Base-by-base conservation (phyloP, 2,888 invertebrate species). In the Pheosia gnoma region DNA sequence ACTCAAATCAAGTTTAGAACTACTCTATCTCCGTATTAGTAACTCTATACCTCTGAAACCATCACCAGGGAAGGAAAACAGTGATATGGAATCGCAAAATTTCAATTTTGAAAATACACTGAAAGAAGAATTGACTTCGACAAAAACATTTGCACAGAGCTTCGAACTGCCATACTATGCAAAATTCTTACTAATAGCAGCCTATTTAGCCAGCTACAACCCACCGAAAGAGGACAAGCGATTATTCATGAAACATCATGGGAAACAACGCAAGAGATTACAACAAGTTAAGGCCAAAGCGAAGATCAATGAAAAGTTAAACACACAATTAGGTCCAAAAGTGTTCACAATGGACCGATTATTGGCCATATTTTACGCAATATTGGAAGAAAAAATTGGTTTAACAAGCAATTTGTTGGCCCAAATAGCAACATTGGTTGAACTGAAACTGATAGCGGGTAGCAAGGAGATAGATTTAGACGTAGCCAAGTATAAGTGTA, bases 171-270 rank as follows among this genome's bases (percentile, higher is more conserved):
- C 98, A 0, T 98, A 95, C 82, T 98, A 98, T 87, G 97, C 98
- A 0, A 98, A 98, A 87, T 98, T 95, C 85, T 93, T 99, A 47
- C 91, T 99, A 4, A 97, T 99, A 39, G 98, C 98, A 7, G 97
- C 98, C 0, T 99, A 97, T 84, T 91, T 99, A 65, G 98, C 98
- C 0, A 98, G 98, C 45, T 97, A 98, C 85, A 98, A 98, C 87
- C 97, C 98, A 1, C 95, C 97, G 0, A 97, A 97, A 75, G 96
- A 97, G 72, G 99, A 99, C 83, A 97, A 97, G 80, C 93, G 97
- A 57, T 91, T 98, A 55, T 98, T 98, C 84, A 95, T 97, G 86
- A 98, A 98, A 88, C 88, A 95, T 74, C 96, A 96, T 72, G 96
- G 95, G 0, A 97, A 96, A 79, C 96, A 95, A 75, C 94, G 94